These are phyloP conservation scores for Tiliacea citrago DNA, from an alignment of 2,888 invertebrate genomes.

Conservation along the genomic window DNA sequence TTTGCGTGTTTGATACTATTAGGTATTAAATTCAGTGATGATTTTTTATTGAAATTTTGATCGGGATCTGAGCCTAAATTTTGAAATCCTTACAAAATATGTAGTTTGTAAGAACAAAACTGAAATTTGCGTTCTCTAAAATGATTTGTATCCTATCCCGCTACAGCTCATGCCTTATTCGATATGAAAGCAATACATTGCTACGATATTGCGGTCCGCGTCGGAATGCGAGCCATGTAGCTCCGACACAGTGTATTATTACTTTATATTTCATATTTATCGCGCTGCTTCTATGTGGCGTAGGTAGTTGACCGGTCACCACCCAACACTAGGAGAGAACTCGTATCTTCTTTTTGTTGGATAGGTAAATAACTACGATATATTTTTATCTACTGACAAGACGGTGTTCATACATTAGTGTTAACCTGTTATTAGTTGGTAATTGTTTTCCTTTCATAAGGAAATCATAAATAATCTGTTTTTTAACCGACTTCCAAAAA, in stretches of 20 bases:
- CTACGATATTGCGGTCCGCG: conserved; percentile 69
- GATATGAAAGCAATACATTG: conserved; percentile 60
- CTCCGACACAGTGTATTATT: conserved; percentile 63
- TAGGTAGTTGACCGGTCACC: neutral
- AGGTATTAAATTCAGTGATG: neutral
- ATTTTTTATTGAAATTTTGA: neutral
- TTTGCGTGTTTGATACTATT: neutral
- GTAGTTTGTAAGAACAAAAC: neutral
- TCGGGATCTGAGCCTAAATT: no score
- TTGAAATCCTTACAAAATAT: neutral
- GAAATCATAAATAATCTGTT: no score
- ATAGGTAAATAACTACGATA: no score
- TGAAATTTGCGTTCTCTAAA: neutral
- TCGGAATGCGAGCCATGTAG: conserved; percentile 62
- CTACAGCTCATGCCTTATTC: conserved; percentile 36
- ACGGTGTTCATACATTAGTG: no score
- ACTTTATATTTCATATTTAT: conserved; percentile 49
- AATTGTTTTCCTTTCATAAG: no score
- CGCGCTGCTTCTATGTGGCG: conserved; percentile 7
- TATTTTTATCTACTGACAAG: no score
- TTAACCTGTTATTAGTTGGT: no score
- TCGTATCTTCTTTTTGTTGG: no score
- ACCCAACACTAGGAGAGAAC: no score
- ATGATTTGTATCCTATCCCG: conserved; percentile 9
- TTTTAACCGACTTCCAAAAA: no score